phyloP scores from a whole-genome alignment of 2,797 vertebrate species.

The Rhinogobio ventralis region DNA sequence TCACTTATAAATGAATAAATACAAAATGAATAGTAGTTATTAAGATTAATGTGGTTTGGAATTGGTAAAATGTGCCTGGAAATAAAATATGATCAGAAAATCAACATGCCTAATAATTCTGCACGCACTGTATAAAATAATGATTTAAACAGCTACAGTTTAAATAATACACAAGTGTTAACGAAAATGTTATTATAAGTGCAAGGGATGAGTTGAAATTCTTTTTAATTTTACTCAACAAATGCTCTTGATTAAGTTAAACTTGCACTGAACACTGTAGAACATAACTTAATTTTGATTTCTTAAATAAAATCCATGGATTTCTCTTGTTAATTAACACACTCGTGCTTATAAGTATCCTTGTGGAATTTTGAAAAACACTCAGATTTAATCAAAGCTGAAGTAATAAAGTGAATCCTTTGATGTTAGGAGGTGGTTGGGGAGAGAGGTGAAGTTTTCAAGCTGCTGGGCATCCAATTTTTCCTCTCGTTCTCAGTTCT shows the following conservation, averaged over 20 bases:
- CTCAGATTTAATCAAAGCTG: slow-evolving; percentile 39
- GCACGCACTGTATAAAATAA: no score
- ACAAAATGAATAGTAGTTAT: no score
- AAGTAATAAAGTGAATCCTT: slow-evolving; percentile 38
- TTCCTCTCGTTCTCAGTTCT: slow-evolving; percentile 1
- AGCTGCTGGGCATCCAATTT: not conserved
- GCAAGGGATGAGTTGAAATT: not conserved
- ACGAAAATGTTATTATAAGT: no score
- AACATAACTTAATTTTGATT: not conserved
- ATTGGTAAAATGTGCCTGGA: no score
- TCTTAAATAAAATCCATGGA: not conserved
- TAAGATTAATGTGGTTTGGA: no score
- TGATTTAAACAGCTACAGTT: no score
- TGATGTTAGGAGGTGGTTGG: slow-evolving; percentile 48
- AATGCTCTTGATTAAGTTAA: not conserved
- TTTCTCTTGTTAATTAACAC: not conserved
- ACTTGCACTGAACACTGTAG: not conserved
- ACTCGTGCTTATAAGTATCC: not conserved
- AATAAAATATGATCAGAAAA: no score
- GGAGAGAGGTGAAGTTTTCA: not conserved
- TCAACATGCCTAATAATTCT: no score
- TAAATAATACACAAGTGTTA: no score
- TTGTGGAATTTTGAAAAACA: slow-evolving; percentile 9
- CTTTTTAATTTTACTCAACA: not conserved
- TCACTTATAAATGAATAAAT: no score